A percentile compares a stretch with the other conserved stretches of the same genome.
phyloP scores from a whole-genome alignment of 1,140 invertebrate genomes.

The Zaprionus inermis region DNA sequence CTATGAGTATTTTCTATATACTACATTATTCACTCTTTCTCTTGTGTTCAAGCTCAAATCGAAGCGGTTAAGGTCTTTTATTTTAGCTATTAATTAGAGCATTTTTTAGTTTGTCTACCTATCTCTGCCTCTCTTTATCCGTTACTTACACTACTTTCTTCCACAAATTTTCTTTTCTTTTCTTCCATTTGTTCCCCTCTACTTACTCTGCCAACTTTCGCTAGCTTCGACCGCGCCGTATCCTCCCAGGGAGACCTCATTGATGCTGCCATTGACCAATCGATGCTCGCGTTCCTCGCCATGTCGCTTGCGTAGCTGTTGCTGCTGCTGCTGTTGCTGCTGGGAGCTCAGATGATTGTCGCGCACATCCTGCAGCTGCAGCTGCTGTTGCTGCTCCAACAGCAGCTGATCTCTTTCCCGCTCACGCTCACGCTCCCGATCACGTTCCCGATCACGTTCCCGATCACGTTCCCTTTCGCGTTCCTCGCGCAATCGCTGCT shows the following conservation, averaged over 20 bases:
- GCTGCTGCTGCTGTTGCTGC: constrained; percentile 30
- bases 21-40: too few relatives aligned
- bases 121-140: not conserved
- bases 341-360: constrained; percentile 57
- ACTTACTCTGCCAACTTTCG: constrained; percentile 87
- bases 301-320: constrained; percentile 46
- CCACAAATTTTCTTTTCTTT: too few relatives aligned
- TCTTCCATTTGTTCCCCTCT: not conserved
- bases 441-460: constrained; percentile 30
- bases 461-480: constrained; percentile 56
- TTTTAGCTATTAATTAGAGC: too few relatives aligned
- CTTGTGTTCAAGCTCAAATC: too few relatives aligned
- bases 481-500: constrained; percentile 63
- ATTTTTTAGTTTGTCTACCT: too few relatives aligned
- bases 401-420: constrained; percentile 57
- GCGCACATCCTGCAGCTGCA: constrained; percentile 59
- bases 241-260: constrained; percentile 15
- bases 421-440: constrained; percentile 55
- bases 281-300: constrained; percentile 65
- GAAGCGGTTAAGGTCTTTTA: too few relatives aligned
- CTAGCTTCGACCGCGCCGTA: constrained; percentile 85
- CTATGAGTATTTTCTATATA: too few relatives aligned
- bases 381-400: constrained; percentile 54
- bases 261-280: constrained; percentile 53
- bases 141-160: not conserved